These are phyloP conservation scores for Sylvilagus floridanus DNA, from an alignment of 2,797 vertebrate species.

Conservation along the genomic window DNA sequence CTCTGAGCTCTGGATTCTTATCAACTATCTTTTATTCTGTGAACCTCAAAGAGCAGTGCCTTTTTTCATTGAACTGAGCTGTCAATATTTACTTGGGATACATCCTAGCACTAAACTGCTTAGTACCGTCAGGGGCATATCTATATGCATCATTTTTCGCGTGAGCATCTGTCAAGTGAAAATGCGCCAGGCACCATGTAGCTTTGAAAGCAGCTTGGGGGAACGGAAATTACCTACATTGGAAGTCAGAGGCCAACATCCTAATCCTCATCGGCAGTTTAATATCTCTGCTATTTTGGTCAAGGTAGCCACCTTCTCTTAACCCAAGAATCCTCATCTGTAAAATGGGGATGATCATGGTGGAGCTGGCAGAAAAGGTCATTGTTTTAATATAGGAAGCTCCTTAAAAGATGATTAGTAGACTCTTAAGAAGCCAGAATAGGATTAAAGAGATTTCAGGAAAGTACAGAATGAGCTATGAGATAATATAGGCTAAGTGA, in stretches of 20 bases:
- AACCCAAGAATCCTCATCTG: neutral
- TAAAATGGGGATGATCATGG: neutral
- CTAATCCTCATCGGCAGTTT: neutral
- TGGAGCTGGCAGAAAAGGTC: neutral
- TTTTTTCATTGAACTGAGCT: conserved; percentile 21
- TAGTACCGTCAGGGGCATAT: conserved; percentile 55
- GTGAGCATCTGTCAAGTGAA: conserved; percentile 66
- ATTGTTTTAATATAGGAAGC: neutral
- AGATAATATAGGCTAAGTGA: neutral
- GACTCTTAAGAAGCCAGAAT: neutral
- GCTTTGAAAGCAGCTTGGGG: neutral
- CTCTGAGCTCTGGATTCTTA: conserved; percentile 1
- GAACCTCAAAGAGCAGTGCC: neutral
- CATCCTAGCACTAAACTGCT: conserved; percentile 47
- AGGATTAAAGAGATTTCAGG: neutral
- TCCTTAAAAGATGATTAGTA: neutral
- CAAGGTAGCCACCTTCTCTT: neutral
- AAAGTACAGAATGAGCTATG: neutral
- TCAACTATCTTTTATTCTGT: neutral
- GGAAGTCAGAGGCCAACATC: neutral
- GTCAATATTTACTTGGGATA: conserved; percentile 54
- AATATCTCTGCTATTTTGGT: neutral
- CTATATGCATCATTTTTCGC: conserved; percentile 51
- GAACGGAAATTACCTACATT: conserved; percentile 7
- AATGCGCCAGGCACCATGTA: conserved; percentile 34